Evolutionary conservation across 2,888 invertebrate species (phyloP).

Genomic region (Peribatodes rhomboidaria): DNA sequence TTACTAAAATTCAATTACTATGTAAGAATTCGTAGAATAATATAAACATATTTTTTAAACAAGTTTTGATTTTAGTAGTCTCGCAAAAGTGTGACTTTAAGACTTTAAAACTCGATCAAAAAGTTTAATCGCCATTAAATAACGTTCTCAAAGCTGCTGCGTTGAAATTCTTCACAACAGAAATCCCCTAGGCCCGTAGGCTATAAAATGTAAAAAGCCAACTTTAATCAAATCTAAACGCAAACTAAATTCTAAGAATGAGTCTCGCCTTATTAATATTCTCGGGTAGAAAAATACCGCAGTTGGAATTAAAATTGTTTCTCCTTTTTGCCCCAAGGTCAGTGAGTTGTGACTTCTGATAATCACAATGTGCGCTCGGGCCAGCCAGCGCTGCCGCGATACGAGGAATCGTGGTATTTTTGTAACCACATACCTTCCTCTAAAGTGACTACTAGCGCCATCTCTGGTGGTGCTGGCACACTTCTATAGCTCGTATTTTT

Average conservation of each 20-base stretch:
- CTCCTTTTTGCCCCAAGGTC: conserved; percentile 83
- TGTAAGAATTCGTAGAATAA: background rate
- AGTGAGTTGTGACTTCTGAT: conserved; percentile 76
- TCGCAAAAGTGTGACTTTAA: no score
- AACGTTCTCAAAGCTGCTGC: background rate
- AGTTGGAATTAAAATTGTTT: conserved; percentile 76
- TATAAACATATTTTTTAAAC: no score
- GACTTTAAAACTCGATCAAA: no score
- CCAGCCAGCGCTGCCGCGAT: conserved; percentile 55
- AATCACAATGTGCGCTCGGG: conserved; percentile 66
- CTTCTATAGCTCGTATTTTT: conserved; percentile 18
- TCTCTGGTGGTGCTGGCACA: conserved; percentile 50
- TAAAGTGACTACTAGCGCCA: conserved; percentile 61
- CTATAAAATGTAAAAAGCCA: conserved; percentile 21
- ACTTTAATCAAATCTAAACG: conserved; percentile 44
- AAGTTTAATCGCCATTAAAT: no score
- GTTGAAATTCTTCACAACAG: background rate
- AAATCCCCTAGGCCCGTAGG: conserved; percentile 12
- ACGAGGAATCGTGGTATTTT: conserved; percentile 73
- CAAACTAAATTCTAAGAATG: conserved; percentile 59
- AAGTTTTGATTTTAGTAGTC: no score
- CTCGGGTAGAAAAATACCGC: conserved; percentile 69
- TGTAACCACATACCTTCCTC: conserved; percentile 53
- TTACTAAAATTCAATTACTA: background rate
- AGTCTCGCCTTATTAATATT: conserved; percentile 70